Evolutionary conservation across 2,113 vertebrate genomes (phyloP), one percentile per base, ranked within the genome.

Genomic region (Triplophysa siluroides): DNA sequence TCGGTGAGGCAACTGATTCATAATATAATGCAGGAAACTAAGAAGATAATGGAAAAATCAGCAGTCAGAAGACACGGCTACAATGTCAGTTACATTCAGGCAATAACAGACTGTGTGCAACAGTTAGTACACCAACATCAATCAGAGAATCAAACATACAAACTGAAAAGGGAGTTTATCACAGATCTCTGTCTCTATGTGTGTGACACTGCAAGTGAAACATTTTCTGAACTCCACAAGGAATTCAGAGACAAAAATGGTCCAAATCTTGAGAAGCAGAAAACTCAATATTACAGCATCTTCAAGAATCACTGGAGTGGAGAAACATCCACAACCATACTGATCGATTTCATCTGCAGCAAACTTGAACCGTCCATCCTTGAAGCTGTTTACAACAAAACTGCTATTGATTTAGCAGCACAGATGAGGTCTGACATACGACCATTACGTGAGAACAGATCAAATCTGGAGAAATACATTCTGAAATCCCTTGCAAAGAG

Each of bases 391-490:
- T 89, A 23, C 16, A 64, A 88, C 21, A 83, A 78, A 81, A 88
- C 90, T 3, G 85, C 84, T 8, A 87, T 82, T 79, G 72, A 9
- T 69, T 81, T 94, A 0, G 86, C 90, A 29, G 76, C 23, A 4
- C 84, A 90, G 3, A 91, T 95, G 83, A 63, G 1, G 77, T 0
- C 19, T 33, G 89, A 43, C 41, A n/a, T 70, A 50, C 62, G 85
- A 8, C 87, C 88, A 16, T 94, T 95, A 83, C 71, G 0, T 8
- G 89, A 87, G 64, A 95, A 87, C 69, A 88, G 92, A 24, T 50
- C 83, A 61, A 89, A 87, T 33, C 83, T 95, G 62, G 94, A 95
- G 67, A 87, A 89, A 52, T 87, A 89, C 78, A 84, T 94, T 41
- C 85, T 95, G 69, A 90, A 56, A 52, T 87, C 84, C 29, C 81